Percentiles rank a stretch among this genome's conserved stretches.
phyloP scores from a whole-genome alignment of 2,797 vertebrate genomes.

The Rhincodon typus region DNA sequence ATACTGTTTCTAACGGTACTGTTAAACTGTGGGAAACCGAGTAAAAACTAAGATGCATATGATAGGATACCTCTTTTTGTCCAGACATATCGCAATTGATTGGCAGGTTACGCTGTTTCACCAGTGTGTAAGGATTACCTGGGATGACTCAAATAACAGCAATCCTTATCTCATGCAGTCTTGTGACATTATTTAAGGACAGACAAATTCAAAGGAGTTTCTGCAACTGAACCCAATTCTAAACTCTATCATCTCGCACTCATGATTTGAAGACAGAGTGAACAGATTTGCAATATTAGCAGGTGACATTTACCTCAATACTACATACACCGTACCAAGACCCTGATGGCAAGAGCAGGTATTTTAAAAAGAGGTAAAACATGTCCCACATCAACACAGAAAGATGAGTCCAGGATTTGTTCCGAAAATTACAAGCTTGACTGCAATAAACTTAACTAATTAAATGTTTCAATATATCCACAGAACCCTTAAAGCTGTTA shows the following conservation, averaged over 20 bases:
- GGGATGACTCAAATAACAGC: not conserved
- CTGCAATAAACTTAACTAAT: not conserved
- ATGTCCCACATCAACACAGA: not conserved
- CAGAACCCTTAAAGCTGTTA: not conserved
- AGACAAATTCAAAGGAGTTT: not conserved
- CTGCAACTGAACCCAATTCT: not conserved
- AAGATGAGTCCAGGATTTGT: not conserved
- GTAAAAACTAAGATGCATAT: not conserved
- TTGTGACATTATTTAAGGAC: not conserved
- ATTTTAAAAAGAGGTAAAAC: not conserved
- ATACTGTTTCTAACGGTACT: not conserved
- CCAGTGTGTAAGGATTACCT: not conserved
- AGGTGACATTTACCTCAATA: not conserved
- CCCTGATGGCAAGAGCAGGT: not conserved
- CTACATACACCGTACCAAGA: not conserved
- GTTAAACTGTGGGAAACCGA: not conserved
- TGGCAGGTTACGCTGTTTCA: not conserved
- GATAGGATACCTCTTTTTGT: not conserved
- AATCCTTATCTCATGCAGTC: not conserved
- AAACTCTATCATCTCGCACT: not conserved
- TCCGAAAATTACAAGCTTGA: not conserved
- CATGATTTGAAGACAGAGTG: not conserved
- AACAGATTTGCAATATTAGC: not conserved
- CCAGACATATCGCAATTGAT: not conserved
- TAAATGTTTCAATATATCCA: not conserved